These are phyloP conservation scores for Morelia viridis DNA, from an alignment of 2,797 vertebrate species.

Conservation along the genomic window DNA sequence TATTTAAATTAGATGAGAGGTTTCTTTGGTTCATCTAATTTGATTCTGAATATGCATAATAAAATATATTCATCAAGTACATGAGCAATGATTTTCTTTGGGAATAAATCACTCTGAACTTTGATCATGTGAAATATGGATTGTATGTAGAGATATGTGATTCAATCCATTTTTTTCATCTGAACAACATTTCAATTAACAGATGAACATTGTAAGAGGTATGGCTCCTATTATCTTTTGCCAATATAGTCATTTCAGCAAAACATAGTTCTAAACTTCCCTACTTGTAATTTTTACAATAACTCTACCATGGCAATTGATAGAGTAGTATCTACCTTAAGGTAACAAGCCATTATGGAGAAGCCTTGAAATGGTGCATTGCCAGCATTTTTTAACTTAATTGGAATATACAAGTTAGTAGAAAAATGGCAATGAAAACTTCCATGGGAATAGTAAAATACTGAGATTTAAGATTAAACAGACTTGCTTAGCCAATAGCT, in stretches of 20 bases:
- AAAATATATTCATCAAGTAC: conserved; percentile 57
- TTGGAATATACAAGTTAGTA: not conserved
- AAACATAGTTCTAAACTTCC: not conserved
- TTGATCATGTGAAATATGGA: conserved; percentile 22
- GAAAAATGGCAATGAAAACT: not conserved
- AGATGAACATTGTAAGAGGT: not conserved
- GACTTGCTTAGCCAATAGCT: not conserved
- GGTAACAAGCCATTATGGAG: not conserved
- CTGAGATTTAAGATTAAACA: not conserved
- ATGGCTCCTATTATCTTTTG: not conserved
- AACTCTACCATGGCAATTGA: not conserved
- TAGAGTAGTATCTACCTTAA: not conserved
- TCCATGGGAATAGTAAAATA: not conserved
- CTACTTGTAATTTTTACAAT: not conserved
- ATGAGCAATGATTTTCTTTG: conserved; percentile 38
- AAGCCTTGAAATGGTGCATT: not conserved
- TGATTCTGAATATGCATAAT: conserved; percentile 63
- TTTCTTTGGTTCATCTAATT: conserved; percentile 60
- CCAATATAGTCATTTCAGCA: not conserved
- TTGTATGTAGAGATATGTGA: not conserved
- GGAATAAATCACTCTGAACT: conserved; percentile 47
- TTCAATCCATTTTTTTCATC: not conserved
- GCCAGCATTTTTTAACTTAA: not conserved
- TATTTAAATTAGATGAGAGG: conserved; percentile 57
- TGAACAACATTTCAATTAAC: not conserved